These are phyloP conservation scores for Eupsittula cactorum DNA, from an alignment of 2,113 vertebrate genomes.

Conservation along the genomic window DNA sequence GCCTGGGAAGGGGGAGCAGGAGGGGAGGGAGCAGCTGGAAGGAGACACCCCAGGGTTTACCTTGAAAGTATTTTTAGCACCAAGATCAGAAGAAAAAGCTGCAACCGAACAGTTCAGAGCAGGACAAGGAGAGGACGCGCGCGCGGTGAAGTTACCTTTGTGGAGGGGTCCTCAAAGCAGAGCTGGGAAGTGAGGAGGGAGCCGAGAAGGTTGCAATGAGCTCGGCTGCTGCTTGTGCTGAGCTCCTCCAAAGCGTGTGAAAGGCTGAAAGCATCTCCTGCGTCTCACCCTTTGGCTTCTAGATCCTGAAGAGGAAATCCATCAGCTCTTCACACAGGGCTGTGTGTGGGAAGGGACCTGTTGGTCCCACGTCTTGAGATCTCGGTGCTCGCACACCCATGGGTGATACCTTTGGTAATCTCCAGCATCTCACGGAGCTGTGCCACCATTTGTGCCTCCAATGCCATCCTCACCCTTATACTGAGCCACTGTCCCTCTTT, in stretches of 20 bases:
- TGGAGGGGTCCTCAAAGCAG: not conserved
- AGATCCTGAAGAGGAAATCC: not conserved
- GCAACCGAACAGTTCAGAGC: not conserved
- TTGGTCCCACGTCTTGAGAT: rapidly evolving
- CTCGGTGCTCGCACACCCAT: rapidly evolving
- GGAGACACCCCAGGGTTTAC: not conserved
- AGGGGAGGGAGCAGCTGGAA: not conserved
- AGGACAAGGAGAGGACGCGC: not conserved
- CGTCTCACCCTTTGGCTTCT: not conserved
- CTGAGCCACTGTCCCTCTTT: not conserved
- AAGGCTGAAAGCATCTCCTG: not conserved
- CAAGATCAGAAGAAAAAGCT: not conserved
- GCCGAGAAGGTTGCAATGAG: not conserved
- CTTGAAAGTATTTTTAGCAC: conserved; percentile 47
- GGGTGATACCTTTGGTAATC: not conserved
- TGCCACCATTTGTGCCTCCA: rapidly evolving
- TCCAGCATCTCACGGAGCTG: not conserved
- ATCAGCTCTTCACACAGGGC: not conserved
- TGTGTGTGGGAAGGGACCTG: not conserved
- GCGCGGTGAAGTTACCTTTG: not conserved
- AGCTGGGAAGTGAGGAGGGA: not conserved
- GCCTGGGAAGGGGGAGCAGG: not conserved
- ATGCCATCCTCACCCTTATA: rapidly evolving
- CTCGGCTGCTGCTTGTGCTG: not conserved
- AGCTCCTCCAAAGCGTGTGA: not conserved